Percentiles rank a stretch among this genome's conserved stretches.
Evolutionary conservation across 2,797 vertebrate species (phyloP).

Genomic region (Chanos chanos): DNA sequence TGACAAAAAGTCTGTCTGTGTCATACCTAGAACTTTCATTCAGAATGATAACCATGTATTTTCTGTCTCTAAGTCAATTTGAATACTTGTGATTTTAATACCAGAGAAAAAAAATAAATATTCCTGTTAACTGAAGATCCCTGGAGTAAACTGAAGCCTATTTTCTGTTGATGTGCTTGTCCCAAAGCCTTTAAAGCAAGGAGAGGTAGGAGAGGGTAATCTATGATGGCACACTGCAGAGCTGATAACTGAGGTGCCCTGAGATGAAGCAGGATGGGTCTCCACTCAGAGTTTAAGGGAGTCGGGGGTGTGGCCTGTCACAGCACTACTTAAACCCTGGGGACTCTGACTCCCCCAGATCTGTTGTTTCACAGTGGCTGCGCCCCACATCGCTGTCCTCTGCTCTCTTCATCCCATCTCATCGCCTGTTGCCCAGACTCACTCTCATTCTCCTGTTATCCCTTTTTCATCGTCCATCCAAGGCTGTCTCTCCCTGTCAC

Average conservation of each 20-base stretch:
- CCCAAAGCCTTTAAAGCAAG: too few species aligned
- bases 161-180: too few species aligned
- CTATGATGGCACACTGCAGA: too few species aligned
- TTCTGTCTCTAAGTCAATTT: too few species aligned
- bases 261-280: slow-evolving; percentile 75
- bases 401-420: slow-evolving; percentile 48
- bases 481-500: not conserved
- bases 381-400: slow-evolving; percentile 68
- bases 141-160: too few species aligned
- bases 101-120: too few species aligned
- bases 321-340: slow-evolving; percentile 84
- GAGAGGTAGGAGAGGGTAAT: too few species aligned
- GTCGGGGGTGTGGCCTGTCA: slow-evolving; percentile 82
- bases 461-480: slow-evolving; percentile 10
- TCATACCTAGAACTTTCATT: too few species aligned
- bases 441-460: slow-evolving; percentile 61
- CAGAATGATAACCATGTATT: too few species aligned
- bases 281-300: slow-evolving; percentile 52
- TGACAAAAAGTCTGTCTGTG: too few species aligned
- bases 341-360: slow-evolving; percentile 76
- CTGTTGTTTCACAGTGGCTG: slow-evolving; percentile 74
- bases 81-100: too few species aligned
- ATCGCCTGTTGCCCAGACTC: slow-evolving; percentile 33
- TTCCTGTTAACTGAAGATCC: too few species aligned
- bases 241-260: slow-evolving; percentile 65